A percentile compares a stretch with the other conserved stretches of the same genome.
phyloP scores from a whole-genome alignment of 2,797 vertebrate genomes.

The Takifugu rubripes region DNA sequence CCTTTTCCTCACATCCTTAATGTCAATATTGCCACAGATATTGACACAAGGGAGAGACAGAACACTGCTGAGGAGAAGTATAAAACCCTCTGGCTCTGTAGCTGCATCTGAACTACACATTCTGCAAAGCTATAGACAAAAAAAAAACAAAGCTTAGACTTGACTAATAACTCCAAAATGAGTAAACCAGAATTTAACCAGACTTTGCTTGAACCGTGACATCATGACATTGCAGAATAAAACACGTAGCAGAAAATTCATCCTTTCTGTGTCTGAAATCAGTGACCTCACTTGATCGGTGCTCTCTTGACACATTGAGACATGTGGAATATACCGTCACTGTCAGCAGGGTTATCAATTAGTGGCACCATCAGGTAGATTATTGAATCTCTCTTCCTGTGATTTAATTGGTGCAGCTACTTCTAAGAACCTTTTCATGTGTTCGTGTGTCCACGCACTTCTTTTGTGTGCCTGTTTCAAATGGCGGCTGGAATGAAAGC shows the following conservation, averaged over 20 bases:
- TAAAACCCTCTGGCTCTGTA: background rate
- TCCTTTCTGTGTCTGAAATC: constrained; percentile 25
- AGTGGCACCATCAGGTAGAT: constrained; percentile 24
- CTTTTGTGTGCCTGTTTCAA: background rate
- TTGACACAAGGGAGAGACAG: background rate
- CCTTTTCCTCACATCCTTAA: background rate
- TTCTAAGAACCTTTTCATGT: background rate
- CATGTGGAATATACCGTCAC: constrained; percentile 15
- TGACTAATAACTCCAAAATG: constrained; percentile 2
- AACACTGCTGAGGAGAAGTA: background rate
- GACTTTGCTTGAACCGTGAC: constrained; percentile 21
- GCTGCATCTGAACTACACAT: background rate
- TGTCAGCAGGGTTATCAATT: constrained; percentile 38
- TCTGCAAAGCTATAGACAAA: background rate
- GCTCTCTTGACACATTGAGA: constrained; percentile 25
- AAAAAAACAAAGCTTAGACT: background rate
- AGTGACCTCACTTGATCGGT: constrained; percentile 22
- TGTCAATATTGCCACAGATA: background rate
- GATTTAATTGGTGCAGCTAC: background rate
- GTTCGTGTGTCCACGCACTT: background rate
- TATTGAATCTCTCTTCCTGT: constrained; percentile 2
- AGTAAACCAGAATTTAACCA: constrained; percentile 1
- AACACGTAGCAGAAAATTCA: constrained; percentile 4
- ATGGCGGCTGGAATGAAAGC: constrained; percentile 17
- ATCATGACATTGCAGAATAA: constrained; percentile 17